Base-by-base conservation (phyloP, 2,797 vertebrate genomes). In the Siniperca scherzeri region DNA sequence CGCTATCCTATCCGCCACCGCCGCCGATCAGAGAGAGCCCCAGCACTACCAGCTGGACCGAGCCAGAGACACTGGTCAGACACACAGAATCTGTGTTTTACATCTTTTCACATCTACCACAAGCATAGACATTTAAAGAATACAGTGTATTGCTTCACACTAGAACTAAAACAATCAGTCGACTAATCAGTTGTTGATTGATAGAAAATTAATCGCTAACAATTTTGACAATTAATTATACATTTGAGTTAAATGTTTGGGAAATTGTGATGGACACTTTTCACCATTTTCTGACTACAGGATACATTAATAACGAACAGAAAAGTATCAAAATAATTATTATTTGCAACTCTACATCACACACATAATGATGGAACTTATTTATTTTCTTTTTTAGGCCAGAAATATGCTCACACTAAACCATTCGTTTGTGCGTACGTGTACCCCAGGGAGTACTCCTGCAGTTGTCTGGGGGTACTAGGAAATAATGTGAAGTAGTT, bases 1-100 rank as follows among this genome's bases (percentile, higher is more conserved):
- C 74, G 98, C 98, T 80, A 98, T 98, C 91, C 96, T 98, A 89
- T 96, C 96, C 2, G 96, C 98, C 27, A 94, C 96, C 0, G 92
- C 97, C 1, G 95, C 95, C 52, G 89, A 97, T 80, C 96, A 93
- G 74, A 89, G 88, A 27, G 97, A 98, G 86, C 92, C 96, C 12
- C 95, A 89, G 0, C 95, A 94, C 70, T 97, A 97, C 86, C 96
- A 97, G 33, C 95, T 97, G 81, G 96, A 96, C 66, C 96, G 93
- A 42, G 84, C 93, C 82, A 94, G 96, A 75, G 96, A 95, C 87
- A 93, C 96, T 93, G 96, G 96, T 91, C 85, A 94, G 91, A 83
- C 44, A 75, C 60, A 57, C 33, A 73, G 50, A 76, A 36, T 46
- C 59, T 48, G 17, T 56, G 46, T 38, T 61, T 65, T n/a, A 48